Evolutionary conservation across 2,888 invertebrate species (phyloP).

Genomic region (Phania funesta): DNA sequence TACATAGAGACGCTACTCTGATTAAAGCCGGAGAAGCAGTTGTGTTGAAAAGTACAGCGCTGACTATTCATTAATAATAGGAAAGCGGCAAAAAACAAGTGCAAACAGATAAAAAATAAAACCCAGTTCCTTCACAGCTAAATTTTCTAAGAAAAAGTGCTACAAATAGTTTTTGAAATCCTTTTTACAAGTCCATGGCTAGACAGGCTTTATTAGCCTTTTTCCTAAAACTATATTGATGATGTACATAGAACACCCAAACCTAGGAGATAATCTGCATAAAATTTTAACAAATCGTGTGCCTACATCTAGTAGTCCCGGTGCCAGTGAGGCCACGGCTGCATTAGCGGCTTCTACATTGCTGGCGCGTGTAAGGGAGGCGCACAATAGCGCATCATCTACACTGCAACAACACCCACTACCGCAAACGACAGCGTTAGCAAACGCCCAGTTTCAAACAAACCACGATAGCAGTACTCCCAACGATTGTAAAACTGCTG

Average conservation of each 20-base stretch:
- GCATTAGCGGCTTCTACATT: slow-evolving; percentile 63
- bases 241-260: slow-evolving; percentile 71
- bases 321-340: slow-evolving; percentile 64
- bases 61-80: slow-evolving; percentile 3
- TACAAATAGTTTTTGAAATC: neutral
- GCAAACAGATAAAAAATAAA: neutral
- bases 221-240: slow-evolving; percentile 64
- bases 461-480: slow-evolving; percentile 34
- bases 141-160: slow-evolving; percentile 3
- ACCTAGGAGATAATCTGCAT: slow-evolving; percentile 69
- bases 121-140: slow-evolving; percentile 6
- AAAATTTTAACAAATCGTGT: slow-evolving; percentile 68
- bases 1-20: slow-evolving; percentile 50
- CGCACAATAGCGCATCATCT: slow-evolving; percentile 56
- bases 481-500: slow-evolving; percentile 9
- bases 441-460: neutral
- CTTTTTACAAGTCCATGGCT: slow-evolving; percentile 52
- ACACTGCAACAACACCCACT: slow-evolving; percentile 54
- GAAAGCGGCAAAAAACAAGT: slow-evolving; percentile 2
- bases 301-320: slow-evolving; percentile 61
- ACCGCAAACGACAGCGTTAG: slow-evolving; percentile 44
- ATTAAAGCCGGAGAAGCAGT: slow-evolving; percentile 39
- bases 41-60: slow-evolving; percentile 35
- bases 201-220: slow-evolving; percentile 49
- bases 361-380: slow-evolving; percentile 68